Evolutionary conservation across 1,140 invertebrate species (phyloP).

Genomic region (Teleopsis dalmanni): DNA sequence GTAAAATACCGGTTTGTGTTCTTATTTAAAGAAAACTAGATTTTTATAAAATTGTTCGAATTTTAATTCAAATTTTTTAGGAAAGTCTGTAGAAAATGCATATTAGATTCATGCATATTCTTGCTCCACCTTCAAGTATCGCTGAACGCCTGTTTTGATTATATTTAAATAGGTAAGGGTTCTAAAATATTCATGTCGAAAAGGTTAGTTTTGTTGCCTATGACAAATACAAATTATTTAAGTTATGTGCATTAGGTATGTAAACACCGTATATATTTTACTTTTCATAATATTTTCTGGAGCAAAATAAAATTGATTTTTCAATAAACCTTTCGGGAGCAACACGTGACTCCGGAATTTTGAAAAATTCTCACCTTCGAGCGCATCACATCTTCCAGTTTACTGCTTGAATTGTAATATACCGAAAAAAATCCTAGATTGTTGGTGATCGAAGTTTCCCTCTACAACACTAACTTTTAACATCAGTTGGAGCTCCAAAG

Average conservation of each 20-base stretch:
- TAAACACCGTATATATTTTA: too few species aligned
- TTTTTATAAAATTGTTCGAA: background rate
- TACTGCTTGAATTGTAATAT: background rate
- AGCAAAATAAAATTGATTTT: too few species aligned
- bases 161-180: constrained; percentile 1
- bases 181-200: background rate
- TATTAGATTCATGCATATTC: too few species aligned
- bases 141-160: too few species aligned
- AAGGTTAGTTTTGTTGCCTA: too few species aligned
- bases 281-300: too few species aligned
- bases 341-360: too few species aligned
- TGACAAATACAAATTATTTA: too few species aligned
- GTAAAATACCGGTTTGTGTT: background rate
- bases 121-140: too few species aligned
- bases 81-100: background rate
- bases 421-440: background rate
- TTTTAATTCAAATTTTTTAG: background rate
- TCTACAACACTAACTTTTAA: background rate
- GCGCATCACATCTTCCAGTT: background rate
- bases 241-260: too few species aligned
- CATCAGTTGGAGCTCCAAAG: background rate
- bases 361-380: background rate
- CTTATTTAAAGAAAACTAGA: background rate
- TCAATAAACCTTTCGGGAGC: too few species aligned
- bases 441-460: constrained; percentile 1